Percentiles rank a stretch among this genome's conserved stretches.
phyloP scores from a whole-genome alignment of 2,888 invertebrate genomes.

The Phorcus lineatus region DNA sequence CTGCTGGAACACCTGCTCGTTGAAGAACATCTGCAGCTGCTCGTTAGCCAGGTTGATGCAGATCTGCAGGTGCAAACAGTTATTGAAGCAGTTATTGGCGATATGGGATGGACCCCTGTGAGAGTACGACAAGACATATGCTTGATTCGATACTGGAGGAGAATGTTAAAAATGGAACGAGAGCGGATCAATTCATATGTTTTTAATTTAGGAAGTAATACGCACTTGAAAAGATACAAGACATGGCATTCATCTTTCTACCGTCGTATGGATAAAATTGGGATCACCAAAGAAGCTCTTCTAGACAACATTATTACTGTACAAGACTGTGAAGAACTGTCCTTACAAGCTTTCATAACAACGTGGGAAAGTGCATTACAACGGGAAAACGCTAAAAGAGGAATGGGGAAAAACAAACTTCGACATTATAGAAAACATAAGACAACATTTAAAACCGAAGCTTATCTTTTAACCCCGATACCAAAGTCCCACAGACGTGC shows the following conservation, averaged over 20 bases:
- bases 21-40: slow-evolving; percentile 73
- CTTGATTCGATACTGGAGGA: no score
- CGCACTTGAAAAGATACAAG: neutral
- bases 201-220: neutral
- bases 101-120: neutral
- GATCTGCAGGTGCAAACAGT: slow-evolving; percentile 58
- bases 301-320: no score
- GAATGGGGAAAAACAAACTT: no score
- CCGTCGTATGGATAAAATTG: neutral
- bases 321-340: no score
- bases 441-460: no score
- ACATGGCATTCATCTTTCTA: neutral
- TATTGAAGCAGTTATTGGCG: neutral
- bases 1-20: slow-evolving; percentile 70
- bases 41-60: slow-evolving; percentile 75
- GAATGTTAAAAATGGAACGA: neutral
- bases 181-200: neutral
- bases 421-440: no score
- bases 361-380: no score
- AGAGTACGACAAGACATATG: neutral
- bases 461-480: no score
- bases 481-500: no score
- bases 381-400: no score
- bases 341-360: no score
- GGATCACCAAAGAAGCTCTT: no score